Evolutionary conservation across 2,113 vertebrate species (phyloP).

Genomic region (Bubo blakistoni): DNA sequence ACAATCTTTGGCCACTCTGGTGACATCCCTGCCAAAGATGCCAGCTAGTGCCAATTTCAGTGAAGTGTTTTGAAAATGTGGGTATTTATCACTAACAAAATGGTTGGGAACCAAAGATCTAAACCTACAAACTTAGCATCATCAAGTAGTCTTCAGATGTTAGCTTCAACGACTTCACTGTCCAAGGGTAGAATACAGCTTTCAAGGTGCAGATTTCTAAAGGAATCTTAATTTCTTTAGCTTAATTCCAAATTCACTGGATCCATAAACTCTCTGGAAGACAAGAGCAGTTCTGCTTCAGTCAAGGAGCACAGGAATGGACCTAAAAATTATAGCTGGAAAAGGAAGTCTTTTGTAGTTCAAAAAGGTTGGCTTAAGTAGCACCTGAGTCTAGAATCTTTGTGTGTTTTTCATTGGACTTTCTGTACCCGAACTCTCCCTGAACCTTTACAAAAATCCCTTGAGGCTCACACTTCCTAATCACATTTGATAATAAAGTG

Average conservation of each 20-base stretch:
- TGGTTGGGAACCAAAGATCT: not conserved
- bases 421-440: not conserved
- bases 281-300: not conserved
- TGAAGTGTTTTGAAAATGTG: not conserved
- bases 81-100: not conserved
- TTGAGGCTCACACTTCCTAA: not conserved
- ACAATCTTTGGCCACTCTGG: not conserved
- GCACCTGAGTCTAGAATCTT: not conserved
- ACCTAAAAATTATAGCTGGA: not conserved
- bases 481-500: not conserved
- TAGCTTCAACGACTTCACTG: not conserved
- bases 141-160: not conserved
- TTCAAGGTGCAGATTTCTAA: not conserved
- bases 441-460: not conserved
- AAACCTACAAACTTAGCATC: not conserved
- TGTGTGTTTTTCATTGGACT: not conserved
- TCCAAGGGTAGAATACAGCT: not conserved
- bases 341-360: not conserved
- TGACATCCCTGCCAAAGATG: not conserved
- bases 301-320: not conserved
- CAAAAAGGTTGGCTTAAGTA: not conserved
- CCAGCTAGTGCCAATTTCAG: not conserved
- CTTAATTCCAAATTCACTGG: not conserved
- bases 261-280: not conserved
- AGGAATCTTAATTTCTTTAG: not conserved